Percentiles rank a stretch among this genome's conserved stretches.
Evolutionary conservation across 2,797 vertebrate genomes (phyloP).

Genomic region (Columba guinea): DNA sequence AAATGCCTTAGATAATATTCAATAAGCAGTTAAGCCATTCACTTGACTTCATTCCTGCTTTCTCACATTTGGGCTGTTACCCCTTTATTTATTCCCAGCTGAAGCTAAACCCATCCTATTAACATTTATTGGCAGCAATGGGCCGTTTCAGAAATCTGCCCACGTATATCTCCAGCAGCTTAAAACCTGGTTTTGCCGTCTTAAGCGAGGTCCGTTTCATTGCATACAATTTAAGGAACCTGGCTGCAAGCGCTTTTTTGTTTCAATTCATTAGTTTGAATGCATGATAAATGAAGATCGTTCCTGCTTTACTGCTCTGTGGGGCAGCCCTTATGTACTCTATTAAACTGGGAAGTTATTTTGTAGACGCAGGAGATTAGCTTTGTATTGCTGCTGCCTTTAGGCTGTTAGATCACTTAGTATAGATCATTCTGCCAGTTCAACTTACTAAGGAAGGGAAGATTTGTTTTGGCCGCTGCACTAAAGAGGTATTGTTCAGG

Average conservation of each 20-base stretch:
- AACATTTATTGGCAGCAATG: neutral
- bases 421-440: neutral
- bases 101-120: neutral
- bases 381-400: neutral
- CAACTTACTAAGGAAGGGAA: neutral
- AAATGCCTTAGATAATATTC: neutral
- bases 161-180: neutral
- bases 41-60: neutral
- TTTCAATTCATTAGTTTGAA: neutral
- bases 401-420: constrained; percentile 23
- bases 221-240: neutral
- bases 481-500: constrained; percentile 3
- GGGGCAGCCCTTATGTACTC: neutral
- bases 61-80: neutral
- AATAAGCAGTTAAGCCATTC: neutral
- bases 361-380: neutral
- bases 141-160: neutral
- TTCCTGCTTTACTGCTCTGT: neutral
- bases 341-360: constrained; percentile 1
- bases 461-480: neutral
- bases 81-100: neutral
- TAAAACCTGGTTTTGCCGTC: neutral
- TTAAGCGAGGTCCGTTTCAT: neutral
- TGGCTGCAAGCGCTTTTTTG: neutral
- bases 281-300: neutral